Base-by-base conservation (phyloP, 2,888 invertebrate species). In the Mechanitis messenoides region DNA sequence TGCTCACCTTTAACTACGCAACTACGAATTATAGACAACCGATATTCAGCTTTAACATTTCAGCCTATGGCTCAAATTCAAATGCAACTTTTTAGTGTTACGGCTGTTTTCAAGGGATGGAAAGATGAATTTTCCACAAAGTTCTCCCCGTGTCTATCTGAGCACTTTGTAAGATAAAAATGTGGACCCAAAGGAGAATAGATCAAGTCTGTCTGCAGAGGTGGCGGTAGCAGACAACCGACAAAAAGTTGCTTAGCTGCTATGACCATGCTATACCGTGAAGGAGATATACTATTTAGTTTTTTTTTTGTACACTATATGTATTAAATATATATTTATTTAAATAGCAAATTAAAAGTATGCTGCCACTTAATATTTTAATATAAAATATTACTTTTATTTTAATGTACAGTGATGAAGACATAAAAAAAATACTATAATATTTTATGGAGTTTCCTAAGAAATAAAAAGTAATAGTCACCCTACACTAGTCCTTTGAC, bases 121-220 rank as follows among this genome's bases (percentile, higher is more conserved):
- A 55, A 71, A 78, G 80, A 85, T 87, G 87, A 86, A 85, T 87
- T 87, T 87, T 86, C 85, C 84, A 78, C 79, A 83, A 86, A 86
- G 79, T 88, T 87, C 86, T 82, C 81, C 76, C 78, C 78, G 84
- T 86, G 87, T 88, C 87, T 88, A 85, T 85, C 84, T 82, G 82
- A 87, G 86, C 85, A 88, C 87, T 88, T 88, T 88, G 89, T 85
- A 84, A 87, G 87, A 88, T 89, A 89, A 89, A 87, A 89, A 85
- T 85, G 85, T 85, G 85, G 81, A 80, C 78, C 80, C 75, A 75
- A 76, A 79, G 80, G 79, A 82, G 83, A 84, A 86, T 87, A 87
- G 87, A 88, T 88, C 87, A 86, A 76, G 79, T 74, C 76, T 83
- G 81, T 82, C 83, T 80, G 80, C 76, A 73, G 79, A 72, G 71